Percentiles rank a stretch among this genome's conserved stretches.
Evolutionary conservation across 2,888 invertebrate species (phyloP).

Genomic region (Acronicta leporina): DNA sequence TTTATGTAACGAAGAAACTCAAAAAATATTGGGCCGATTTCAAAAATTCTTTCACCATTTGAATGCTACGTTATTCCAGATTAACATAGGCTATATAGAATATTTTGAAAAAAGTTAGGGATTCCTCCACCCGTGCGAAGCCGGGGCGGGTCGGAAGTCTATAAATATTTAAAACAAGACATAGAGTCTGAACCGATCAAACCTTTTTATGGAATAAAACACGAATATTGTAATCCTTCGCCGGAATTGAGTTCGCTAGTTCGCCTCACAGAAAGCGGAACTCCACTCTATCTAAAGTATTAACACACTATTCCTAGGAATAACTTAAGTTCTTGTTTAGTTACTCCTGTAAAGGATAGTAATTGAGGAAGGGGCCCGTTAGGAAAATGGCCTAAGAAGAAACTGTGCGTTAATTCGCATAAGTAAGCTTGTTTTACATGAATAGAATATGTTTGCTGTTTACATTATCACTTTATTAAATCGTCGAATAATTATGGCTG

Average conservation of each 20-base stretch:
- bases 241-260: constrained; percentile 26
- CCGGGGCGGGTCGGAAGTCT: too few species aligned
- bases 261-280: constrained; percentile 12
- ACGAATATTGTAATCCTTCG: background rate
- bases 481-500: background rate
- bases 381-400: constrained; percentile 10
- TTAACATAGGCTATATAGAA: too few species aligned
- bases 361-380: constrained; percentile 46
- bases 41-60: too few species aligned
- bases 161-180: too few species aligned
- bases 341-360: constrained; percentile 17
- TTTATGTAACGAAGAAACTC: too few species aligned
- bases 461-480: constrained; percentile 2
- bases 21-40: too few species aligned
- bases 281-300: constrained; percentile 2
- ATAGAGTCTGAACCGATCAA: too few species aligned
- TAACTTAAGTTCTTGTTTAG: constrained; percentile 16
- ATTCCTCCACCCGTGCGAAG: too few species aligned
- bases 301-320: constrained; percentile 30
- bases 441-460: background rate
- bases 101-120: too few species aligned
- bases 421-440: constrained; percentile 9
- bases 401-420: background rate
- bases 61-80: too few species aligned
- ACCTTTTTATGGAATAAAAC: too few species aligned